Base-by-base conservation (phyloP, 1,140 invertebrate species). In the Tetranychus urticae region DNA sequence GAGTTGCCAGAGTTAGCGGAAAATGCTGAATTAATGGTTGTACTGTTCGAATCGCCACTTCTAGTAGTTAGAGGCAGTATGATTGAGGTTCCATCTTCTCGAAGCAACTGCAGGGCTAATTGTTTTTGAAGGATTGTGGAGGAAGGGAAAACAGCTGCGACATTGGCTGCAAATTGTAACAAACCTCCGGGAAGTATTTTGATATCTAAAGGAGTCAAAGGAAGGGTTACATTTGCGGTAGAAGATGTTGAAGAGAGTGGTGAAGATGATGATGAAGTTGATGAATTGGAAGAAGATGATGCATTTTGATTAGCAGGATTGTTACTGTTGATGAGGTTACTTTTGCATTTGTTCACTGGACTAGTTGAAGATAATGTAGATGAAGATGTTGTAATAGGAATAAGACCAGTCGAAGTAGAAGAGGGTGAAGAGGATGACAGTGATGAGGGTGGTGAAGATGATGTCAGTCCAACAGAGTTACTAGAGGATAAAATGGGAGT, bases 1-100 rank as follows among this genome's bases (percentile, higher is more conserved):
- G 39, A 42, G 39, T 42, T 42, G 10, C 5, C 10, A 6, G 39
- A 6, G 3, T 56, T 58, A 14, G 57, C 3, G 23, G 13, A 45
- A 58, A 13, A 34, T 42, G 36, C 35, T 3, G 56, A 14, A 58
- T 8, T 3, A 45, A 33, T 31, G 23, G 37, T 31, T 23, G 23
- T 6, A 77, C 78, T 47, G 76, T 75, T 67, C 76, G 77, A 65
- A 77, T 76, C 36, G 34, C 31, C 37, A 34, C 39, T 59, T 10
- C 35, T 35, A 34, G 58, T 56, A 34, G 58, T 55, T 12, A 63
- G 34, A 13, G 62, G 62, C 37, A 63, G 13, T 4, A 63, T 56
- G 10, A 63, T 45, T 13, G 62, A 63, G 39, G 62, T 63, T 14
- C 62, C 62, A 56, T 63, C 62, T 61, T 63, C 57, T 35, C 62